Evolutionary conservation across 1,140 invertebrate genomes (phyloP), one percentile per base, ranked within the genome.

Genomic region (Phocides pigmalion): DNA sequence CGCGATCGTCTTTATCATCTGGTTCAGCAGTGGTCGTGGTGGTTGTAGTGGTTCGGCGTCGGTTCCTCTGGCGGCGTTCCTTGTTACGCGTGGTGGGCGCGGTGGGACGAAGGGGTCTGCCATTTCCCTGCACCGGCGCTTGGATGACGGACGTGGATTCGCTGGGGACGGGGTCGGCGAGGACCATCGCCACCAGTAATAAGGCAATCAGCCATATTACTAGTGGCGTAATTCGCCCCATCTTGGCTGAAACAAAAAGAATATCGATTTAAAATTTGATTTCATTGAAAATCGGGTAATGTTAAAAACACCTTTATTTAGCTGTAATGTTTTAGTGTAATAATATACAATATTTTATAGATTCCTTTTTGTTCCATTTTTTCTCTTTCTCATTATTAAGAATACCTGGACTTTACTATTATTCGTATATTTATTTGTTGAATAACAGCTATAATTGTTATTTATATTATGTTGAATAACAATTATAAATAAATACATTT

Each of bases 171-270:
- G 75, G 64, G 8, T 87, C 83, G 58, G 82, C 86, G 12, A 84
- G 44, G 54, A 68, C 86, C 44, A 87, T 62, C 76, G 86, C 86
- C 86, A 90, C 86, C 75, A 90, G 86, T 80, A 83, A 90, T 47
- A 85, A 72, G 77, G 76, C 78, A 5, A 72, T 22, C 20, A 90
- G 77, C 76, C 86, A 74, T 28, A 86, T 79, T 83, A 89, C 86
- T 67, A 89, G 82, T 87, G 88, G 84, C 87, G 82, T 73, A 64
- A 74, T 17, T 22, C 74, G 69, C 81, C 77, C 71, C 85, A 87
- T 88, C 25, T 44, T 82, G 66, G 51, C 87, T 90, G 79, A 6
- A 49, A 66, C 66, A 50, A 79, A 62, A 76, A 32, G 9, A 32
- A 11, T n/a, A n/a, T 11, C 5, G 9, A 32, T 32, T 11, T 1